These are phyloP conservation scores for Fregata magnificens DNA, from an alignment of 2,113 vertebrate genomes.

Conservation along the genomic window DNA sequence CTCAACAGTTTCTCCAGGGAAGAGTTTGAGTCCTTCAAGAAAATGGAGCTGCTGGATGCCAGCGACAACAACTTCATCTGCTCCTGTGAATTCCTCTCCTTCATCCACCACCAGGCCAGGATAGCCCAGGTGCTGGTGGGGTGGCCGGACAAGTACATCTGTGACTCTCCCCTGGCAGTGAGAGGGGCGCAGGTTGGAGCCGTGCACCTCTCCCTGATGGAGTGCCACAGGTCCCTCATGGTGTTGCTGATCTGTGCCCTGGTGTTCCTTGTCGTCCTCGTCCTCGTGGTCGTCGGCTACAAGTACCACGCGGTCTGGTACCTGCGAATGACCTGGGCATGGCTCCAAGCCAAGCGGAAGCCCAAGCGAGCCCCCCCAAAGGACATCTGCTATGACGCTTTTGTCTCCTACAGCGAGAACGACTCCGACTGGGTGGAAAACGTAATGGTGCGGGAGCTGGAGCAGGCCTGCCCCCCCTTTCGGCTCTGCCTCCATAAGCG, in stretches of 20 bases:
- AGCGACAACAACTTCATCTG: conserved; percentile 84
- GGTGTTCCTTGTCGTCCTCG: conserved; percentile 49
- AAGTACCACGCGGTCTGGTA: conserved; percentile 86
- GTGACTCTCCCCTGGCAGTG: conserved; percentile 80
- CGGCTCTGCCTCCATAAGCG: conserved; percentile 87
- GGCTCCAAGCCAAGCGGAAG: conserved; percentile 87
- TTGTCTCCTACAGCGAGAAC: conserved; percentile 90
- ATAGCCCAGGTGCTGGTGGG: conserved; percentile 53
- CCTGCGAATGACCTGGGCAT: conserved; percentile 86
- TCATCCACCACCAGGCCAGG: conserved; percentile 35
- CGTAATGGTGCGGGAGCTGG: conserved; percentile 84
- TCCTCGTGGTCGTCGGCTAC: conserved; percentile 49
- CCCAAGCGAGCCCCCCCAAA: not conserved
- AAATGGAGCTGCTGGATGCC: conserved; percentile 75
- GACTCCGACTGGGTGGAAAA: conserved; percentile 89
- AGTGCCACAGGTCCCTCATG: conserved; percentile 77
- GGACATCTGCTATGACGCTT: conserved; percentile 81
- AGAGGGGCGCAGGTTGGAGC: conserved; percentile 60
- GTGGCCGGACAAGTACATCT: conserved; percentile 75
- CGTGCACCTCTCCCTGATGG: conserved; percentile 51
- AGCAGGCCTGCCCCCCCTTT: conserved; percentile 70
- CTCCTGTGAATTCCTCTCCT: conserved; percentile 84
- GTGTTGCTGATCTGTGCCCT: conserved; percentile 68
- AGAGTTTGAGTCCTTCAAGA: conserved; percentile 70
- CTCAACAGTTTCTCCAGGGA: conserved; percentile 72